phyloP scores from a whole-genome alignment of 30 jellyfish, hydroid and myxozoan genomes.

The Sanderia malayensis region DNA sequence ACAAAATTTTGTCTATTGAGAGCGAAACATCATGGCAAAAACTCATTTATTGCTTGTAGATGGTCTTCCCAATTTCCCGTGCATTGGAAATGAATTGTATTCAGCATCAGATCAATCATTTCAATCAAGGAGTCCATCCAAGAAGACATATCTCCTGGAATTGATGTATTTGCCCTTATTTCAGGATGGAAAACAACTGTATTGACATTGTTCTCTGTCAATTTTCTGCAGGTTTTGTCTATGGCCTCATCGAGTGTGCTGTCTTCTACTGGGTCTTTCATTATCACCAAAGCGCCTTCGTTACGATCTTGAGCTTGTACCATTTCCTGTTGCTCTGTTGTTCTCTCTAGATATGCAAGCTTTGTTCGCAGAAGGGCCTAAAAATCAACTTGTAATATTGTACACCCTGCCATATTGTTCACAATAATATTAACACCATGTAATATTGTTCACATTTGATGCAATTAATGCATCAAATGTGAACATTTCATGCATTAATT shows the following conservation, averaged over 20 bases:
- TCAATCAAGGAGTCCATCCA: conserved; percentile 29
- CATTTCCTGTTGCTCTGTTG: conserved; percentile 14
- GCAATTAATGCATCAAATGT: no score
- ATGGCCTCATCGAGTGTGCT: conserved; percentile 2
- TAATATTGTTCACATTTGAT: no score
- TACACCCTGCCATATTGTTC: conserved; percentile 36
- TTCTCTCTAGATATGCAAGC: conserved; percentile 12
- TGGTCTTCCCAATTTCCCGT: conserved; percentile 39
- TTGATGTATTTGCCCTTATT: conserved; percentile 18
- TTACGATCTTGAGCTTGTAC: background rate
- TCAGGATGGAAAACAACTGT: conserved; percentile 5
- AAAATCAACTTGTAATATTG: conserved; percentile 15
- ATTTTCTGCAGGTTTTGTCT: conserved; percentile 5
- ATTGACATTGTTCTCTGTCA: conserved; percentile 11
- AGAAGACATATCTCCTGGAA: conserved; percentile 28
- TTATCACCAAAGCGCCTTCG: conserved; percentile 14
- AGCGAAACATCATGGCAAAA: conserved; percentile 37
- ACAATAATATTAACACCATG: no score
- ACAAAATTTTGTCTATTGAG: conserved; percentile 39
- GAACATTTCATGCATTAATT: conserved; percentile 24
- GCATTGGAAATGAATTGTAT: conserved; percentile 34
- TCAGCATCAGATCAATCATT: conserved; percentile 34
- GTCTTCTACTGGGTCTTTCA: conserved; percentile 12
- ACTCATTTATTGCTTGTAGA: conserved; percentile 33
- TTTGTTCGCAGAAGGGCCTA: conserved; percentile 42